phyloP scores from a whole-genome alignment of 2,888 invertebrate species.

The Aphrophora alni region DNA sequence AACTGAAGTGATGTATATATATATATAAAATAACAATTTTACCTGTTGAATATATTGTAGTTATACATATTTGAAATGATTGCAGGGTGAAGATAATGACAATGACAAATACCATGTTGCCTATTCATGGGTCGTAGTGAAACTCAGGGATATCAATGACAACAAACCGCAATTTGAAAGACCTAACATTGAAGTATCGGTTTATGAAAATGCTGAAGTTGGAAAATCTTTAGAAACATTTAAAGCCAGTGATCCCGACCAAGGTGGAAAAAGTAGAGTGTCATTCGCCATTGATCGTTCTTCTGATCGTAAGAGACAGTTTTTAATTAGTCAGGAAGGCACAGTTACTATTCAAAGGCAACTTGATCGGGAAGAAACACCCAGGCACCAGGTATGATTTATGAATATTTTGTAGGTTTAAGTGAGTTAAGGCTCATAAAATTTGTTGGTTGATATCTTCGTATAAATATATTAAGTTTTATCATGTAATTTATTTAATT shows the following conservation, averaged over 20 bases:
- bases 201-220: slow-evolving; percentile 90
- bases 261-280: slow-evolving; percentile 90
- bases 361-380: slow-evolving; percentile 93
- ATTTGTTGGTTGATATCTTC: no score
- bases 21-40: neutral
- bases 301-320: slow-evolving; percentile 92
- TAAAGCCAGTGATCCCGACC: slow-evolving; percentile 95
- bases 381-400: slow-evolving; percentile 78
- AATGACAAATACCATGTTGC: slow-evolving; percentile 98
- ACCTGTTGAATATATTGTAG: no score
- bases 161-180: slow-evolving; percentile 95
- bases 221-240: slow-evolving; percentile 92
- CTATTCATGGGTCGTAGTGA: slow-evolving; percentile 93
- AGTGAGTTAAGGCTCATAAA: no score
- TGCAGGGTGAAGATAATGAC: slow-evolving; percentile 86
- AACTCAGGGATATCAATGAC: slow-evolving; percentile 94
- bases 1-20: neutral
- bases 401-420: no score
- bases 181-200: slow-evolving; percentile 90
- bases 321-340: slow-evolving; percentile 93
- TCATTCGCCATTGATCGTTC: slow-evolving; percentile 91
- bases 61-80: no score
- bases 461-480: no score
- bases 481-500: no score
- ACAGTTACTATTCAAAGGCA: slow-evolving; percentile 93